These are phyloP conservation scores for Pterois miles DNA, from an alignment of 2,797 vertebrate species.

Conservation along the genomic window DNA sequence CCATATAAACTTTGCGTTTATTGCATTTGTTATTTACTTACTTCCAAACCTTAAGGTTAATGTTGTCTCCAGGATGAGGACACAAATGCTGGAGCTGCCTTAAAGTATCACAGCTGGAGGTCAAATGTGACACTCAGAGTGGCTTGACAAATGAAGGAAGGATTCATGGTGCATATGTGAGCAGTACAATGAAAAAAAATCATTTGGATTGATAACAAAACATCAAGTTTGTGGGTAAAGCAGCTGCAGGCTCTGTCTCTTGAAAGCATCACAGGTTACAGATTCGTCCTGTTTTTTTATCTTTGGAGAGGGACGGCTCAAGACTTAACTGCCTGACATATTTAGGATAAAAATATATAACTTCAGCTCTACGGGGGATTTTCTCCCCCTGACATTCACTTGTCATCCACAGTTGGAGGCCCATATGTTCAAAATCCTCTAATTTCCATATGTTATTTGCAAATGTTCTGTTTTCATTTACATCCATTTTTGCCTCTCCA, in stretches of 20 bases:
- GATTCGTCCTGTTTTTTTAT: not conserved
- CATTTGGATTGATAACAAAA: not conserved
- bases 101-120: too few species aligned
- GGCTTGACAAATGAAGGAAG: not conserved
- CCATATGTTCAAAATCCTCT: slow-evolving; percentile 24
- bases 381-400: slow-evolving; percentile 27
- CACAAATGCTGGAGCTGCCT: not conserved
- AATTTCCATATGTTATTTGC: slow-evolving; percentile 28
- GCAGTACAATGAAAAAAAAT: not conserved
- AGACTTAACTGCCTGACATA: not conserved
- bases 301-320: slow-evolving; percentile 6
- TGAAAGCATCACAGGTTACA: not conserved
- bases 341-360: not conserved
- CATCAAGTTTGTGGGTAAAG: not conserved
- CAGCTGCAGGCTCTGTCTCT: not conserved
- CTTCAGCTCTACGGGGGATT: not conserved
- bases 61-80: not conserved
- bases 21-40: too few species aligned
- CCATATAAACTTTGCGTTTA: slow-evolving; percentile 25
- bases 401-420: slow-evolving; percentile 23
- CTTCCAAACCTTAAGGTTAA: not conserved
- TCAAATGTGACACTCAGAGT: too few species aligned
- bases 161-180: not conserved
- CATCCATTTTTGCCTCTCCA: slow-evolving; percentile 6
- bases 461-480: slow-evolving; percentile 34